phyloP scores from a whole-genome alignment of 2,888 invertebrate species.

The Pherbina coryleti region DNA sequence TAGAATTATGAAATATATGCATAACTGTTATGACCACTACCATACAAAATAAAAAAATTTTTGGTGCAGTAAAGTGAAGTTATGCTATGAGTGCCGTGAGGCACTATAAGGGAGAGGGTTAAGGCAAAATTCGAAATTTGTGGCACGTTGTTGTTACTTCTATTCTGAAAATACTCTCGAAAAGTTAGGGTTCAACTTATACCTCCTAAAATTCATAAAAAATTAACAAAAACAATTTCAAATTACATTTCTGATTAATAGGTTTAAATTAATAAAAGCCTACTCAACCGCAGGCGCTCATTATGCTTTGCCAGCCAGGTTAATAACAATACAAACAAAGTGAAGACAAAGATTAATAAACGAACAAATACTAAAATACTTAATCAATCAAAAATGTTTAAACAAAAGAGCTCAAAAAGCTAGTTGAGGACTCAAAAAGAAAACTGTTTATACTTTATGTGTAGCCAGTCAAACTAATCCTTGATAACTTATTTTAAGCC shows the following conservation, averaged over 20 bases:
- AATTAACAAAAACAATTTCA: neutral
- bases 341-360: conserved; percentile 27
- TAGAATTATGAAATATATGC: too few species aligned
- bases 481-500: conserved; percentile 48
- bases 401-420: neutral
- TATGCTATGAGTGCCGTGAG: too few species aligned
- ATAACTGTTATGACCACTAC: too few species aligned
- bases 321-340: conserved; percentile 13
- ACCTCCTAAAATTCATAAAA: neutral
- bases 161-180: too few species aligned
- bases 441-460: too few species aligned
- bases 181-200: too few species aligned
- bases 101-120: too few species aligned
- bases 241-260: neutral
- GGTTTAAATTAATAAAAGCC: conserved; percentile 4
- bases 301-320: conserved; percentile 4
- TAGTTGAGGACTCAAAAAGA: neutral
- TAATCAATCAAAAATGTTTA: conserved; percentile 37
- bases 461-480: conserved; percentile 38
- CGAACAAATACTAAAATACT: conserved; percentile 8
- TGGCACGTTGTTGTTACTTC: too few species aligned
- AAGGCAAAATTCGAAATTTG: too few species aligned
- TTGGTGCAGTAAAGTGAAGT: too few species aligned
- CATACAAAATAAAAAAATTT: too few species aligned
- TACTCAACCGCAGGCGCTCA: neutral